Evolutionary conservation across 2,113 vertebrate genomes (phyloP).

Genomic region (Macaca nemestrina): DNA sequence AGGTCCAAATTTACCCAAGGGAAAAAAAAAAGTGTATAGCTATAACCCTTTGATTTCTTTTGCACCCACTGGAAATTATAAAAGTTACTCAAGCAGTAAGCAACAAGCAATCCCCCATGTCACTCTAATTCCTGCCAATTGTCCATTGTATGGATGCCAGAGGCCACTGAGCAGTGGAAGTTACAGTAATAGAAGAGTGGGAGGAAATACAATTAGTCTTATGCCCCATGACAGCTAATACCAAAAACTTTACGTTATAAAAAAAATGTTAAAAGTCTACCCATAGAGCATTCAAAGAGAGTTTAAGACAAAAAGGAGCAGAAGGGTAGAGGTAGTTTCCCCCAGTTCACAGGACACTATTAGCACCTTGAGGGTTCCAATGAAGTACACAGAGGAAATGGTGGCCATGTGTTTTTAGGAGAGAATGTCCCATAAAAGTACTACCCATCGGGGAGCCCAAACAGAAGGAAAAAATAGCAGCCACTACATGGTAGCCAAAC

Average conservation of each 20-base stretch:
- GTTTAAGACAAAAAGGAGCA: not conserved
- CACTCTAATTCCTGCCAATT: not conserved
- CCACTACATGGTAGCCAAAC: too few species aligned
- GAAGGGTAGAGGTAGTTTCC: not conserved
- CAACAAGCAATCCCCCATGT: not conserved
- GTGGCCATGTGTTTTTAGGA: not conserved
- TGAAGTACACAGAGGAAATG: not conserved
- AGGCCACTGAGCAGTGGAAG: not conserved
- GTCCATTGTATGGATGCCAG: not conserved
- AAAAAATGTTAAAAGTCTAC: not conserved
- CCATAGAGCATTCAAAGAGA: not conserved
- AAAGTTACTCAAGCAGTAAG: not conserved
- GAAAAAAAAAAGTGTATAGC: not conserved
- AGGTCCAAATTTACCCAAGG: not conserved
- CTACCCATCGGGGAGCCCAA: not conserved
- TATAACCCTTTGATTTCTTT: not conserved
- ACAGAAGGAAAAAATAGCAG: not conserved
- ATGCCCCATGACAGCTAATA: not conserved
- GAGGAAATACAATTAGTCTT: not conserved
- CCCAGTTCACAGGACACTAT: not conserved
- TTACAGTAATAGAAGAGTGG: not conserved
- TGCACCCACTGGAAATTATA: not conserved
- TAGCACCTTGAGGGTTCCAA: not conserved
- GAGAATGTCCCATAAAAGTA: not conserved
- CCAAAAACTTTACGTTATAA: conserved; percentile 16